Base-by-base conservation (phyloP, 2,797 vertebrate genomes). In the Erethizon dorsatum region DNA sequence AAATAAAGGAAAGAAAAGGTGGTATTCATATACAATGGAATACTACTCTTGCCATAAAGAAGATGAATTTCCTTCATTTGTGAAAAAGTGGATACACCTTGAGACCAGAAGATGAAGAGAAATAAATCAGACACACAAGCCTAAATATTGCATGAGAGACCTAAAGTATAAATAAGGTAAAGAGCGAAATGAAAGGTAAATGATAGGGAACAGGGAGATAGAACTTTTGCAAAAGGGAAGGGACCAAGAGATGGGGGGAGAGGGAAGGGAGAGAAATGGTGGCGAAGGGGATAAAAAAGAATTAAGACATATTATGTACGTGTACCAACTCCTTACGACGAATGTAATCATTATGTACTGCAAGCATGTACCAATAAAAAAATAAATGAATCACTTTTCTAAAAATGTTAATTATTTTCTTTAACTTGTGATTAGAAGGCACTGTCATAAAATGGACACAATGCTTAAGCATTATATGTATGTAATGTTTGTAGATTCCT, bases 401-500 rank as follows among this genome's bases (percentile, higher is more conserved):
- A 78, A 71, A 28, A 83, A 88, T 69, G 31, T 88, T 75, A 75
- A 2, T 75, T 47, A 63, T 85, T 78, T 82, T 82, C 83, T 88
- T 89, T 86, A 63, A 83, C 86, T 88, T 88, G 59, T 73, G 71
- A 5, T 78, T 97, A 57, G 17, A 54, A 24, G 47, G 22, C 5
- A 88, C 1, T 73, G 24, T 95, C 24, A 22, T 24, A 5, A 45
- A 63, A 80, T 18, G 10, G 52, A 14, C 11, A 26, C 69, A 41
- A 80, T 18, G 8, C 80, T 78, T 93, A 93, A 86, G 67, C 20
- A 26, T 91, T 52, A 75, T 0, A 95, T 22, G 18, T 65, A 31
- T 3, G 31, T 63, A 65, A 41, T 87, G 50, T 96, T 96, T 87
- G 13, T 12, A 85, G 47, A 79, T 69, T 80, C 7, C 18, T 92